A percentile compares a stretch with the other conserved stretches of the same genome.
Evolutionary conservation across 2,113 vertebrate genomes (phyloP).

Genomic region (Pyrgilauda ruficollis): DNA sequence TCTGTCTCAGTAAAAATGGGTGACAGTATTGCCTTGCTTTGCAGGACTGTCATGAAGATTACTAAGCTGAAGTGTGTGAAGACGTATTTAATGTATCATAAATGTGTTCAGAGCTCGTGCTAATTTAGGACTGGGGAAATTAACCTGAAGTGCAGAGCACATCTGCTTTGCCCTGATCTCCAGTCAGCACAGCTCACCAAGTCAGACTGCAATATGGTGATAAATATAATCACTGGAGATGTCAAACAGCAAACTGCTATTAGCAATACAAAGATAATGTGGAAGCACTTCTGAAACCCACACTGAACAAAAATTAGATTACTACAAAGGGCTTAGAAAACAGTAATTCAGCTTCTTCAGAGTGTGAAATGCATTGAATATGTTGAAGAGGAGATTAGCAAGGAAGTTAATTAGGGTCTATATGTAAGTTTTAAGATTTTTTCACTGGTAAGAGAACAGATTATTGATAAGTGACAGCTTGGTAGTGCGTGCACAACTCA

Average conservation of each 20-base stretch:
- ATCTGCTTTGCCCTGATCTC: constrained; percentile 15
- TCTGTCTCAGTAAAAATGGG: background rate
- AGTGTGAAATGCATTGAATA: background rate
- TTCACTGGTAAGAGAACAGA: background rate
- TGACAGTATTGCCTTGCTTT: background rate
- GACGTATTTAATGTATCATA: background rate
- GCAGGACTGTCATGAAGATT: background rate
- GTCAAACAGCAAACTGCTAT: background rate
- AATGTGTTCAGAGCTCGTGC: background rate
- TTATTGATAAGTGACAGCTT: background rate
- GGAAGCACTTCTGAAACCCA: constrained; percentile 7
- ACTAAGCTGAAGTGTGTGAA: background rate
- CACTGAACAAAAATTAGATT: background rate
- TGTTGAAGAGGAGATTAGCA: background rate
- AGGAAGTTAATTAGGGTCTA: background rate
- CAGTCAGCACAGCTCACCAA: background rate
- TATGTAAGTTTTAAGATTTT: background rate
- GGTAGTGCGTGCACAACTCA: background rate
- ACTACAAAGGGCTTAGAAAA: background rate
- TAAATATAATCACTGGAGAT: constrained; percentile 41
- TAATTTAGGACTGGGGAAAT: background rate
- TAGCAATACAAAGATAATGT: constrained; percentile 6
- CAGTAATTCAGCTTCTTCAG: background rate
- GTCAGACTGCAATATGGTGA: constrained; percentile 9
- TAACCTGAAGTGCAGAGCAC: background rate